Evolutionary conservation across 2,797 vertebrate species (phyloP).

Genomic region (Pangasius mekongensis): DNA sequence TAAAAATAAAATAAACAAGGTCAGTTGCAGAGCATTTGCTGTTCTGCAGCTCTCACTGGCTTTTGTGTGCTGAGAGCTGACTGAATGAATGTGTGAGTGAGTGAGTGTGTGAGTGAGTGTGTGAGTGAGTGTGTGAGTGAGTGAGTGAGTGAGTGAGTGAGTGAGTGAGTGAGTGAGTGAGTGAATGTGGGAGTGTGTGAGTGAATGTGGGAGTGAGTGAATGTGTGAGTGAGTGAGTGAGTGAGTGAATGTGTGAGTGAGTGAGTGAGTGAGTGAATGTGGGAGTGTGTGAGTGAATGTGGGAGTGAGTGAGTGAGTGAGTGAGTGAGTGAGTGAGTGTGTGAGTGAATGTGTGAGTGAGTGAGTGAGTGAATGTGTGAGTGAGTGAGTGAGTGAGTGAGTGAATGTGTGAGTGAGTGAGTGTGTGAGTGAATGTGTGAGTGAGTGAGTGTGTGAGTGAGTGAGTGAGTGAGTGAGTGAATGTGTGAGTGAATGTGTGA

Average conservation of each 20-base stretch:
- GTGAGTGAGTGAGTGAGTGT: neutral
- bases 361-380: no score
- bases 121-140: neutral
- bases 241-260: neutral
- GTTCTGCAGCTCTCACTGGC: neutral
- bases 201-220: neutral
- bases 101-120: neutral
- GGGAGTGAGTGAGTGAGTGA: neutral
- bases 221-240: neutral
- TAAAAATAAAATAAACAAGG: neutral
- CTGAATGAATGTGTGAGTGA: neutral
- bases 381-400: neutral
- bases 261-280: neutral
- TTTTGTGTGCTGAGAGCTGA: neutral
- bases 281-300: neutral
- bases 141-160: neutral
- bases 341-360: neutral
- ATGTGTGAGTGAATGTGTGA: neutral
- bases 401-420: neutral
- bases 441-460: neutral
- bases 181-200: no score
- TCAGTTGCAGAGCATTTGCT: neutral
- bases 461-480: neutral
- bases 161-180: neutral
- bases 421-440: fast-evolving